These are phyloP conservation scores for Hirtodrosophila duncani DNA, from an alignment of 2,888 invertebrate species.

Conservation along the genomic window DNA sequence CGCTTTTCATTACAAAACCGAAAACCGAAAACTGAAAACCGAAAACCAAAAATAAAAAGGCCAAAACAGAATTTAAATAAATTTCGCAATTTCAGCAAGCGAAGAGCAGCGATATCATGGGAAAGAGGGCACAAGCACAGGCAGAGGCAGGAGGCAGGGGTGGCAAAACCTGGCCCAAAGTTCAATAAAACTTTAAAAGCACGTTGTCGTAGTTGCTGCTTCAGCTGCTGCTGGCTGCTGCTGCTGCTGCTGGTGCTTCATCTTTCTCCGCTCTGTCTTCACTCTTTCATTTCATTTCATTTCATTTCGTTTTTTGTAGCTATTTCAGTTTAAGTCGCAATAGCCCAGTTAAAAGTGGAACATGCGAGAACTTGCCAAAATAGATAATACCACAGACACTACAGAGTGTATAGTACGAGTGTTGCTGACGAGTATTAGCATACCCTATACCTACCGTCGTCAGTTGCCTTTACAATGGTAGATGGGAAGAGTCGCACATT, in stretches of 20 bases:
- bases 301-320: constrained; percentile 25
- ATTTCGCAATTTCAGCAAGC: constrained; percentile 59
- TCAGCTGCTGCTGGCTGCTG: background rate
- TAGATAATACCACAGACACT: constrained; percentile 19
- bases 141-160: background rate
- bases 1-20: constrained; percentile 59
- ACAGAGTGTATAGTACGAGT: background rate
- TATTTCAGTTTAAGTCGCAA: constrained; percentile 61
- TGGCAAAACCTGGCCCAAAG: constrained; percentile 48
- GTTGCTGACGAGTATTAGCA: background rate
- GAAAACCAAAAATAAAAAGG: constrained; percentile 10
- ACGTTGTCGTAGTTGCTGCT: constrained; percentile 25
- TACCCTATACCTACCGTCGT: too few species aligned
- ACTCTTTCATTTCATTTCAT: background rate
- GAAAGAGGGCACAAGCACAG: background rate
- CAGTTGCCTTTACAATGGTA: too few species aligned
- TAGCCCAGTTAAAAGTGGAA: constrained; percentile 70
- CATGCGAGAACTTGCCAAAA: constrained; percentile 39
- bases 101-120: constrained; percentile 11
- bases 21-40: constrained; percentile 6
- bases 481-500: too few species aligned
- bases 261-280: constrained; percentile 14
- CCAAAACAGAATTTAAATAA: constrained; percentile 61
- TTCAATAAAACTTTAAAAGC: constrained; percentile 63
- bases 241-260: constrained; percentile 1